Conservation (phyloP, 1,140 invertebrate species). For the Lepidotrigona ventralis region DNA sequence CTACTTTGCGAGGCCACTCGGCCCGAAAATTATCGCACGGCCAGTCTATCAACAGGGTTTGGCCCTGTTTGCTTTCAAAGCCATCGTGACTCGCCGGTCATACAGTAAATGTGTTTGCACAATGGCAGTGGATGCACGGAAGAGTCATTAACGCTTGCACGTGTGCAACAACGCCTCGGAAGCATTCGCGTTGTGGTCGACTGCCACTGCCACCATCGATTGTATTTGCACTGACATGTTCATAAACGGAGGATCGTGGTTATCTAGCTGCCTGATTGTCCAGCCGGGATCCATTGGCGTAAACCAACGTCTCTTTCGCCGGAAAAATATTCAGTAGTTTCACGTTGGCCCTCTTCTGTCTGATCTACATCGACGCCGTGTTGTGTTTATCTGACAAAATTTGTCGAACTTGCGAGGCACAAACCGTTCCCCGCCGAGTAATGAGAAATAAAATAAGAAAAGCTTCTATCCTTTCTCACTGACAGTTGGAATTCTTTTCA, state of each 20-base stretch:
- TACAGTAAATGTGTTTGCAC: slow-evolving; percentile 28
- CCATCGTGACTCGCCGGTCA: slow-evolving; percentile 24
- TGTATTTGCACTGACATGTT: slow-evolving; percentile 9
- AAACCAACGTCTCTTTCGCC: too few relatives aligned
- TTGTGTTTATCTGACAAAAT: background rate
- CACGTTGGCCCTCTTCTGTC: too few relatives aligned
- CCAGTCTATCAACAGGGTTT: background rate
- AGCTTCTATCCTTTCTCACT: background rate
- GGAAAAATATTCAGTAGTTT: too few relatives aligned
- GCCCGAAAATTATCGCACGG: slow-evolving; percentile 1
- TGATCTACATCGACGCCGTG: background rate
- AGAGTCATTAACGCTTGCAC: slow-evolving; percentile 41
- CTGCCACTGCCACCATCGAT: slow-evolving; percentile 10
- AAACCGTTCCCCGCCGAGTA: background rate
- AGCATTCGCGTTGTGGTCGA: slow-evolving; percentile 28
- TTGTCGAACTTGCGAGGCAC: background rate
- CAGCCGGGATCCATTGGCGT: background rate
- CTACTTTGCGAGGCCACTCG: background rate
- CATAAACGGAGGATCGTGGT: background rate
- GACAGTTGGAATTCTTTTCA: background rate
- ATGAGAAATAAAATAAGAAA: background rate
- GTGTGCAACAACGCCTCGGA: background rate
- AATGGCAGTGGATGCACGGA: slow-evolving; percentile 36
- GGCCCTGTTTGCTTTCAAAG: slow-evolving; percentile 16
- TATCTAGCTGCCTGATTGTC: background rate